Conservation (phyloP, 1,140 invertebrate species). For the Nomia melanderi region DNA sequence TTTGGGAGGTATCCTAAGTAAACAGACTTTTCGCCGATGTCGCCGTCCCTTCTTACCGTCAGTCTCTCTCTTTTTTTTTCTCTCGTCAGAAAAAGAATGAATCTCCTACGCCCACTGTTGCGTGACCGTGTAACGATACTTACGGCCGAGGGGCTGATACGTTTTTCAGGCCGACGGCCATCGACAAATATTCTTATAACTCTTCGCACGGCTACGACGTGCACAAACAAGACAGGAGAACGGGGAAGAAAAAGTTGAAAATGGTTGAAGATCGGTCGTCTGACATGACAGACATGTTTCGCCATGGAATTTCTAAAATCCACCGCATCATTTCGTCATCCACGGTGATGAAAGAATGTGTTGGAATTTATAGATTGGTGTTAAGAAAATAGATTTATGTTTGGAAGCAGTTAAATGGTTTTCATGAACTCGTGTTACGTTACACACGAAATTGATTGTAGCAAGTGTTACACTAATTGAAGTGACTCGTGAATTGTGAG, state of each 20-base stretch:
- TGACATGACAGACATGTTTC: background rate
- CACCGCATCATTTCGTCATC: background rate
- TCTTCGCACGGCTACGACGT: conserved; percentile 3
- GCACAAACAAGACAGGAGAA: conserved; percentile 15
- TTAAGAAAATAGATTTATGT: background rate
- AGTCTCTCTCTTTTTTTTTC: background rate
- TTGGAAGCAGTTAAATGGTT: no score
- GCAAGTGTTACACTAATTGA: no score
- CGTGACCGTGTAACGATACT: conserved; percentile 25
- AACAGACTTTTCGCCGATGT: conserved; percentile 24
- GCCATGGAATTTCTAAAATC: background rate
- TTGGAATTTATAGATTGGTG: background rate
- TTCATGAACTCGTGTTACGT: no score
- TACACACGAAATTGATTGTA: no score
- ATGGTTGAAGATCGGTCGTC: background rate
- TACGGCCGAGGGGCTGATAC: background rate
- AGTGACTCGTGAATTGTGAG: no score
- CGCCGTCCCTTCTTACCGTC: background rate
- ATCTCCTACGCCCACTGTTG: background rate
- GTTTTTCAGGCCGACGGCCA: conserved; percentile 8
- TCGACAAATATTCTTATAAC: conserved; percentile 45
- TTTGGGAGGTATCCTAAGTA: conserved; percentile 30
- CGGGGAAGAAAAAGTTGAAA: conserved; percentile 11
- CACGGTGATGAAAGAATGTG: background rate
- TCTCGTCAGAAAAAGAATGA: background rate